Percentiles rank a stretch among this genome's conserved stretches.
These are phyloP conservation scores for Nephrotoma guestfalica DNA, from an alignment of 2,888 invertebrate genomes.

Conservation along the genomic window DNA sequence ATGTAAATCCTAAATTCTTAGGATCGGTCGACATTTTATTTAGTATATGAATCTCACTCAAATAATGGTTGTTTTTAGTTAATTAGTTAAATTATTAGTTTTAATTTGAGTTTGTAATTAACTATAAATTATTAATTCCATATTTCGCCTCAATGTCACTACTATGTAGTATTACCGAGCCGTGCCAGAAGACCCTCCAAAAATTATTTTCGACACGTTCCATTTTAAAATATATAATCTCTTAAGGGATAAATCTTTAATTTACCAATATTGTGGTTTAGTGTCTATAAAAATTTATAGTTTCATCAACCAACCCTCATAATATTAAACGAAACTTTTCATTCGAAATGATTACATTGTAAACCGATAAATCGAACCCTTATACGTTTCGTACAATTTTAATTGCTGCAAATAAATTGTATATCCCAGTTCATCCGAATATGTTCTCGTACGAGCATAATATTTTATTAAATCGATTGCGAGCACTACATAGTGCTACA, in stretches of 20 bases:
- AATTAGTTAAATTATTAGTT: no score
- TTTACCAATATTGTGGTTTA: background rate
- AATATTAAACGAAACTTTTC: background rate
- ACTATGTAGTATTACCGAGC: no score
- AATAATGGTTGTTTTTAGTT: no score
- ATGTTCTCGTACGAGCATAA: background rate
- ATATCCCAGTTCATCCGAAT: background rate
- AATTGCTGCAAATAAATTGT: background rate
- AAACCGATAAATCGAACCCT: background rate
- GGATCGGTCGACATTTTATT: no score
- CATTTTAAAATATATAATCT: background rate
- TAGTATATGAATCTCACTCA: no score
- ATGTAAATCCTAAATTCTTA: no score
- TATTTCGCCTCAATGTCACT: no score
- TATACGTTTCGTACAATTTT: background rate
- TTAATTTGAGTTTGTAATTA: no score
- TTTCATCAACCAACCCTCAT: background rate
- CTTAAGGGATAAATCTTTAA: background rate
- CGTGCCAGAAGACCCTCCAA: background rate
- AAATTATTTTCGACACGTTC: background rate
- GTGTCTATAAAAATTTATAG: background rate
- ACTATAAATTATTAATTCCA: no score
- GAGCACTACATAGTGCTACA: background rate
- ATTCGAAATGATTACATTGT: background rate
- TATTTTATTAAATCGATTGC: background rate